These are phyloP conservation scores for Gandaritis pyraliata DNA, from an alignment of 2,888 invertebrate species.

Conservation along the genomic window DNA sequence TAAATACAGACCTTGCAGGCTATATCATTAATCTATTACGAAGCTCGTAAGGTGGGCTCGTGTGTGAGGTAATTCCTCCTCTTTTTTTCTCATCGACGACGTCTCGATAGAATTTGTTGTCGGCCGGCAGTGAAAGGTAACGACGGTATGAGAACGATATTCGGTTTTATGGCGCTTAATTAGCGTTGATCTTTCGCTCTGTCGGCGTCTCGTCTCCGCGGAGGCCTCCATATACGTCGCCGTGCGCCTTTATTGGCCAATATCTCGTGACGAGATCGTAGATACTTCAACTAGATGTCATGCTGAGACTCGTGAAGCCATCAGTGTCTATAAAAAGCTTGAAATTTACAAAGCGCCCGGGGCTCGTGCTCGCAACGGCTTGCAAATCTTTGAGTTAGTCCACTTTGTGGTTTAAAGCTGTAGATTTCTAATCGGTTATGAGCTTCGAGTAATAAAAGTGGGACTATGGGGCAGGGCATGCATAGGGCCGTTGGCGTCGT, in stretches of 20 bases:
- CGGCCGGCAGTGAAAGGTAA: slow-evolving; percentile 74
- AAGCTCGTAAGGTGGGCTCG: slow-evolving; percentile 66
- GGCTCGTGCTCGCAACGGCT: slow-evolving; percentile 30
- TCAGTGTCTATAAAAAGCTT: slow-evolving; percentile 52
- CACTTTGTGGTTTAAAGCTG: slow-evolving; percentile 27
- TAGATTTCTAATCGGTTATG: slow-evolving; percentile 35
- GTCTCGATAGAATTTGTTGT: slow-evolving; percentile 63
- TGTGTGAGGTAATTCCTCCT: slow-evolving; percentile 63
- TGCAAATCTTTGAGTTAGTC: slow-evolving; percentile 36
- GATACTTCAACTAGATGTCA: slow-evolving; percentile 69
- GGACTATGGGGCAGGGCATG: slow-evolving; percentile 15
- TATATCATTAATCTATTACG: slow-evolving; percentile 83
- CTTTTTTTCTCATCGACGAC: slow-evolving; percentile 59
- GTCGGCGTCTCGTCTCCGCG: slow-evolving; percentile 60
- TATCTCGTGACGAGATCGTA: slow-evolving; percentile 64
- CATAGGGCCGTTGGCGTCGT: slow-evolving; percentile 49
- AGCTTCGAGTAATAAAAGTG: slow-evolving; percentile 47
- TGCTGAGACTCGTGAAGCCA: slow-evolving; percentile 49
- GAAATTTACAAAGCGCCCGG: slow-evolving; percentile 43
- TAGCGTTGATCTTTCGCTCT: slow-evolving; percentile 75
- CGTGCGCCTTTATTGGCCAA: slow-evolving; percentile 66
- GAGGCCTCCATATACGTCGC: slow-evolving; percentile 65
- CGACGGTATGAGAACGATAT: slow-evolving; percentile 71
- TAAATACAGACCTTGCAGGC: slow-evolving; percentile 73
- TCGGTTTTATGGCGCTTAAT: slow-evolving; percentile 81